A percentile compares a stretch with the other conserved stretches of the same genome.
Conservation (phyloP, 2,797 vertebrate genomes). For the Capromys pilorides region DNA sequence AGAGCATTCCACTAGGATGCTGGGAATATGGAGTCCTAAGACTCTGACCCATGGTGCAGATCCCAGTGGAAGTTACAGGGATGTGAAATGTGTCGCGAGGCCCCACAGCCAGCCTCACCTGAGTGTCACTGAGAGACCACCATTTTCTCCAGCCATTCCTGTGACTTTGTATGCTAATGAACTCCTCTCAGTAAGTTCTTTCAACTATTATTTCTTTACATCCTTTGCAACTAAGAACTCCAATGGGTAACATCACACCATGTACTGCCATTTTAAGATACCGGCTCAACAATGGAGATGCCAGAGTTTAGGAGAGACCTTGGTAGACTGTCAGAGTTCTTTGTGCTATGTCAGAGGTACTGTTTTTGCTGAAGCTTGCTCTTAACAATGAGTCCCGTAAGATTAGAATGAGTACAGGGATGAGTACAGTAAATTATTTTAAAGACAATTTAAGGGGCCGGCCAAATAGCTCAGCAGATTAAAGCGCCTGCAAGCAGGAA, state of each 20-base stretch:
- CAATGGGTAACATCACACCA: conserved; percentile 1
- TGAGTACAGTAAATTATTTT: neutral
- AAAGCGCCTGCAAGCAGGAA: no score
- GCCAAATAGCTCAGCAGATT: no score
- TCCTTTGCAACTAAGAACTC: conserved; percentile 8
- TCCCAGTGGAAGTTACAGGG: neutral
- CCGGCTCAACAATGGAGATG: neutral
- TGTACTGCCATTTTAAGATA: neutral
- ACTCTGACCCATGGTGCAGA: neutral
- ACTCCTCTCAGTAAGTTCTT: neutral
- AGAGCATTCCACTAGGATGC: neutral
- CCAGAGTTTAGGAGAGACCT: neutral
- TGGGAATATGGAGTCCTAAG: neutral
- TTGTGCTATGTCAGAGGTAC: neutral
- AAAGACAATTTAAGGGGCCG: no score
- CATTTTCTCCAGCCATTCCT: neutral
- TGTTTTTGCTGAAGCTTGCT: conserved; percentile 3
- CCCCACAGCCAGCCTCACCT: neutral
- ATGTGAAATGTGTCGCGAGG: neutral
- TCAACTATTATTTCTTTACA: neutral
- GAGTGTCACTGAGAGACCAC: neutral
- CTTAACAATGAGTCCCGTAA: neutral
- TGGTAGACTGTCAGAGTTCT: neutral
- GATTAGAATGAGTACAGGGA: neutral
- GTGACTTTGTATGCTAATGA: neutral